Evolutionary conservation across 2,113 vertebrate genomes (phyloP), one percentile per base, ranked within the genome.

Genomic region (Geococcyx californianus): DNA sequence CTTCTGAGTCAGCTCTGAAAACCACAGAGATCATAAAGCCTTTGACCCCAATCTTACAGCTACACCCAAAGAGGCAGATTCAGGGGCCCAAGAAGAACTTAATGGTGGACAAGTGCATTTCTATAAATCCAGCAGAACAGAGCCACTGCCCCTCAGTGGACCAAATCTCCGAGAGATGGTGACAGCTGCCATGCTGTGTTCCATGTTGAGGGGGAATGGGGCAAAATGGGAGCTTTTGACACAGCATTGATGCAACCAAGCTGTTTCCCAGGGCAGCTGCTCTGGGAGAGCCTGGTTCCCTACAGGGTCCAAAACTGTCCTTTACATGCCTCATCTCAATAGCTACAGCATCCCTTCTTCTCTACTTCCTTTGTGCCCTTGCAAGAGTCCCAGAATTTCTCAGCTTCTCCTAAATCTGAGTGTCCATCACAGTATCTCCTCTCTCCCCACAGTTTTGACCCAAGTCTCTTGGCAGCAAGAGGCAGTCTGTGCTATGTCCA

Each of bases 401-500:
- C 40, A 60, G 16, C 66, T 79, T 40, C 56, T 54, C 59, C 28
- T 42, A 38, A 69, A 73, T 47, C 7, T 42, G 14, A 51, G 28
- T 31, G 33, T 20, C 26, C 49, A 44, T 15, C n/a, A 13, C 23
- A n/a, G 25, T 5, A 25, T 20, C 51, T 56, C 31, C 47, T 26
- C 40, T 68, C 26, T 73, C 13, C 18, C 10, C 13, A 11, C 44
- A 68, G 29, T 49, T 85, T 62, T 59, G 16, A 9, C 31, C 38
- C 63, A 60, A 33, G 18, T 47, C 49, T 79, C 58, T 14, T 15
- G 47, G 56, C 47, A 82, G 66, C 33, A 75, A 70, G 42, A 47
- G 25, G 29, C 5, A 31, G 79, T 8, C 44, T 28, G 66, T 56
- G 58, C 29, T 14, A 0, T 4, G 18, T 16, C 62, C 0, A 0